Evolutionary conservation across 2,113 vertebrate species (phyloP), one percentile per base, ranked within the genome.

Genomic region (Morphnarchus princeps): DNA sequence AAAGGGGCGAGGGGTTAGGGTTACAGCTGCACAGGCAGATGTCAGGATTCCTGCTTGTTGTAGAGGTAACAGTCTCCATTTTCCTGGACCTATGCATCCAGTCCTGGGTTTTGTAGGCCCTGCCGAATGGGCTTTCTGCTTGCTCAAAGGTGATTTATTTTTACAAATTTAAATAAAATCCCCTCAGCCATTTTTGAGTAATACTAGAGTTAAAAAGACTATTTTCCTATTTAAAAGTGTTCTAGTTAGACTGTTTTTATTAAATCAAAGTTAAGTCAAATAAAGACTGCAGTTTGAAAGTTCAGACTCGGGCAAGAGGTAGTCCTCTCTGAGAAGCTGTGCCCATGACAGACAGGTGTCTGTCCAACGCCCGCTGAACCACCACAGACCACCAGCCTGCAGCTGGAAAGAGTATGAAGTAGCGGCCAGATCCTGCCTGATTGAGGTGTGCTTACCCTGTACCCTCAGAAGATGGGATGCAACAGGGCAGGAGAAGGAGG

Each of bases 231-330:
- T 92, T 90, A 78, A 96, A 83, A 93, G 62, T 93, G 81, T 71
- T 86, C 88, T 59, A 83, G 85, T 59, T 80, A 71, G 90, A 74
- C 79, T 97, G 93, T 94, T 97, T 95, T 93, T 42, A 97, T 95
- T 97, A 89, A 97, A 95, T 96, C 93, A 96, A 93, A 95, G 79
- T 81, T 93, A 93, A 97, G 92, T 93, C 90, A 97, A 93, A 96
- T 96, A 94, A 93, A 96, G 92, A 16, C 21, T 1, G 70, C 1
- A 28, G 85, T 95, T 85, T 91, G 87, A 82, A 94, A 96, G 96
- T 94, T 97, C 93, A 96, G 70, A 22, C 70, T 82, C 4, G 6
- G 42, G 74, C 82, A 94, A 87, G 69, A 96, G 61, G 50, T 87
- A 55, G 52, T 85, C 40, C 28, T 77, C 50, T 29, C 66, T 45